Conservation (phyloP, 2,797 vertebrate species). For the Petrocephalus schoutedeni region DNA sequence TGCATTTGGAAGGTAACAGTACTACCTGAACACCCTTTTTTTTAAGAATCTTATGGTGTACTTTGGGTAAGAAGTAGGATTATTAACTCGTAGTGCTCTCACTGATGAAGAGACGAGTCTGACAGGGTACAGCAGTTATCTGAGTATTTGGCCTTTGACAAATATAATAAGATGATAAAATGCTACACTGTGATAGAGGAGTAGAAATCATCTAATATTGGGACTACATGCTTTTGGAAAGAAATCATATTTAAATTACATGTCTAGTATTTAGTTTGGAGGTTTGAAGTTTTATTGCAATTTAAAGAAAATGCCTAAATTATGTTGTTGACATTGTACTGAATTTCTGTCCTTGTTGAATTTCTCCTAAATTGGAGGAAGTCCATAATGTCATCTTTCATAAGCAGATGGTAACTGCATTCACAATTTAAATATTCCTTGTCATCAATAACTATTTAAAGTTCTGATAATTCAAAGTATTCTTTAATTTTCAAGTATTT, state of each 20-base stretch:
- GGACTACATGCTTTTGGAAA: not conserved
- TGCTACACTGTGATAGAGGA: not conserved
- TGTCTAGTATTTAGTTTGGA: not conserved
- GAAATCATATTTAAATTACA: not conserved
- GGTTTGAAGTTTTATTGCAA: not conserved
- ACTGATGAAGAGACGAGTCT: not conserved
- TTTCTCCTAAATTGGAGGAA: not conserved
- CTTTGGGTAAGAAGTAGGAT: not conserved
- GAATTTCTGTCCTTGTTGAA: not conserved
- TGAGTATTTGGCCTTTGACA: not conserved
- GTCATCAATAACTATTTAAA: not conserved
- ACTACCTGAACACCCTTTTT: not conserved
- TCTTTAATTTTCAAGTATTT: not conserved
- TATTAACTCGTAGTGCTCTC: not conserved
- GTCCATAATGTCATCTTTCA: not conserved
- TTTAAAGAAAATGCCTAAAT: not conserved
- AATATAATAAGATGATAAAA: not conserved
- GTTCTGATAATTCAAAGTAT: not conserved
- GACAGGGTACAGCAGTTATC: not conserved
- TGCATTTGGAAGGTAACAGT: conserved; percentile 1
- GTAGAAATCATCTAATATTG: not conserved
- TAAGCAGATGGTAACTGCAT: not conserved
- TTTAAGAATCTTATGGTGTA: not conserved
- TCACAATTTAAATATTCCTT: not conserved
- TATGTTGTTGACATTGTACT: not conserved